phyloP scores from a whole-genome alignment of 2,797 vertebrate genomes.

The Aulostomus chinensis region DNA sequence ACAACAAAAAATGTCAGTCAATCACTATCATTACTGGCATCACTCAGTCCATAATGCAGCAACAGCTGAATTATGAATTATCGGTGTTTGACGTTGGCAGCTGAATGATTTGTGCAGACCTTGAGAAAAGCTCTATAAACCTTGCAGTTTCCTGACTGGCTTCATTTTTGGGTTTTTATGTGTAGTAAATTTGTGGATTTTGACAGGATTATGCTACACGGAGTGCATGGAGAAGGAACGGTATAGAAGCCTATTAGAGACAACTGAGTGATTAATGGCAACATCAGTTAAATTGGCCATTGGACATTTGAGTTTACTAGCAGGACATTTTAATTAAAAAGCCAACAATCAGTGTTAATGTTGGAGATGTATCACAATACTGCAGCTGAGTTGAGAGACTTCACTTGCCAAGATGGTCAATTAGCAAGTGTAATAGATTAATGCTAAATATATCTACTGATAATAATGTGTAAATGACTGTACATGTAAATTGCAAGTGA shows the following conservation, averaged over 20 bases:
- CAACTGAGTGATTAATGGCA: constrained; percentile 10
- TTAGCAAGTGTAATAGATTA: background rate
- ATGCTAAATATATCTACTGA: background rate
- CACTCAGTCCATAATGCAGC: background rate
- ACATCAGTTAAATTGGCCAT: constrained; percentile 8
- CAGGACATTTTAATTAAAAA: background rate
- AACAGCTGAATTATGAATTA: background rate
- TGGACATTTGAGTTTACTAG: constrained; percentile 3
- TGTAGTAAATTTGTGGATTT: background rate
- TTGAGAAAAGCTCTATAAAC: constrained; percentile 1
- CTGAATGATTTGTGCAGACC: constrained; percentile 3
- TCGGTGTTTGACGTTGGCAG: constrained; percentile 2
- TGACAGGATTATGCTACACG: no score
- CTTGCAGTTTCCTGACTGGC: constrained; percentile 5
- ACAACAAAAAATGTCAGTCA: no score
- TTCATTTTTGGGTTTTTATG: constrained; percentile 14
- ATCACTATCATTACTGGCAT: background rate
- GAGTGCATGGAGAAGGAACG: no score
- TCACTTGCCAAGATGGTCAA: background rate
- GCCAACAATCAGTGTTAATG: background rate
- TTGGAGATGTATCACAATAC: background rate
- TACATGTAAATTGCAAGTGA: no score
- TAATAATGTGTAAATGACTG: constrained; percentile 6
- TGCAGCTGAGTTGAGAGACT: background rate
- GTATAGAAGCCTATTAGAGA: constrained; percentile 1